Evolutionary conservation across 2,113 vertebrate genomes (phyloP).

Genomic region (Ammodytes dubius): DNA sequence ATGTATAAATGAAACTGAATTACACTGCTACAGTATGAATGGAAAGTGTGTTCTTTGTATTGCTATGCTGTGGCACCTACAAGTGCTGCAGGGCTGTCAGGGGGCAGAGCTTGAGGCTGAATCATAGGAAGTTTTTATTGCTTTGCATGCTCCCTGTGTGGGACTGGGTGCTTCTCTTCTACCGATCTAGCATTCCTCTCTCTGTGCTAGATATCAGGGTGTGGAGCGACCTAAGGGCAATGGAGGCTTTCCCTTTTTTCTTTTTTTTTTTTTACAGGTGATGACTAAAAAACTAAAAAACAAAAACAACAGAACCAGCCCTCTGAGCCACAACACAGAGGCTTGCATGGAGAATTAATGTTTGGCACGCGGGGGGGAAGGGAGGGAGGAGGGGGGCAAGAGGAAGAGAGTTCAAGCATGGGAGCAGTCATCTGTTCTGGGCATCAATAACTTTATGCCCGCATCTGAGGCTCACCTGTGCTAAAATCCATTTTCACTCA

Average conservation of each 20-base stretch:
- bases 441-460: conserved; percentile 24
- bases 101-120: conserved; percentile 32
- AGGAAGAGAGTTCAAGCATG: background rate
- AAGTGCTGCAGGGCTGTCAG: background rate
- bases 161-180: background rate
- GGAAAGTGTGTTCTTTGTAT: conserved; percentile 27
- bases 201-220: conserved; percentile 20
- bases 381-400: conserved; percentile 21
- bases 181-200: conserved; percentile 14
- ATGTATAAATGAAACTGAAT: background rate
- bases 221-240: background rate
- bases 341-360: background rate
- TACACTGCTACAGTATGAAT: background rate
- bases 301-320: conserved; percentile 5
- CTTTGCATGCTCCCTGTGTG: conserved; percentile 46
- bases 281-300: conserved; percentile 21
- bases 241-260: conserved; percentile 21
- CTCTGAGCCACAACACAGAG: conserved; percentile 13
- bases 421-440: conserved; percentile 44
- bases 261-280: background rate
- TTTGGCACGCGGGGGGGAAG: conserved; percentile 62
- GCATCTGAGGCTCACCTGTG: conserved; percentile 56
- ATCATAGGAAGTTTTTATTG: conserved; percentile 61
- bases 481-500: conserved; percentile 39
- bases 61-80: conserved; percentile 36